Percentiles rank a stretch among this genome's conserved stretches.
These are phyloP conservation scores for Formicarius rufipectus DNA, from an alignment of 2,113 vertebrate species.

Conservation along the genomic window DNA sequence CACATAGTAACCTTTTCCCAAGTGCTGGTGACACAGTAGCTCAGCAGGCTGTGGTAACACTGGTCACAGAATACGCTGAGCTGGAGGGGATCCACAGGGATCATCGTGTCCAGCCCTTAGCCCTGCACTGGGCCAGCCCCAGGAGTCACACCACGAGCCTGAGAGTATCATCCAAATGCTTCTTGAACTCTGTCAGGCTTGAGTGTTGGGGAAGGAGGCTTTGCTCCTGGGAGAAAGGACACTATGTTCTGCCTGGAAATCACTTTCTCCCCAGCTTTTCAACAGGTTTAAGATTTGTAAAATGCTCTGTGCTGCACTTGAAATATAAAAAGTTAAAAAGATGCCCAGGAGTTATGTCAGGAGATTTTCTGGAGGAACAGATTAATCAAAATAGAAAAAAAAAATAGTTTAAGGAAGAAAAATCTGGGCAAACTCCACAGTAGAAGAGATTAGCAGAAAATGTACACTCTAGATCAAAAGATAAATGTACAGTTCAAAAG, in stretches of 20 bases:
- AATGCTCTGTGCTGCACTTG: background rate
- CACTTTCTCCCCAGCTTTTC: background rate
- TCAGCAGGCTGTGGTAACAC: background rate
- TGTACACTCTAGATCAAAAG: background rate
- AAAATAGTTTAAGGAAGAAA: background rate
- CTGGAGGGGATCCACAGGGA: too few species aligned
- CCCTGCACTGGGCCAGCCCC: background rate
- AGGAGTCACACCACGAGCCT: background rate
- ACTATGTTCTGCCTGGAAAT: background rate
- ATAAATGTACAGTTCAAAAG: background rate
- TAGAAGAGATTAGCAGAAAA: background rate
- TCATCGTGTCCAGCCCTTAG: background rate
- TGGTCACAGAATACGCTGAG: background rate
- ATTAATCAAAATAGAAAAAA: background rate
- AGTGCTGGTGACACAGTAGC: background rate
- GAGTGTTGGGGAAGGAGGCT: background rate
- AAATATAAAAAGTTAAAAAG: background rate
- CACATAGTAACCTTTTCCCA: background rate
- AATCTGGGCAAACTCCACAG: background rate
- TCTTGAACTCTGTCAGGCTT: background rate
- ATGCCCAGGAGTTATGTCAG: background rate
- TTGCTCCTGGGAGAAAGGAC: background rate
- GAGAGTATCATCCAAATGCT: background rate
- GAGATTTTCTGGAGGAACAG: background rate
- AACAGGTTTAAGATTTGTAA: background rate